A percentile compares a stretch with the other conserved stretches of the same genome.
Conservation (phyloP, 30 jellyfish, hydroid and myxozoan genomes). For the Aurelia coerulea region DNA sequence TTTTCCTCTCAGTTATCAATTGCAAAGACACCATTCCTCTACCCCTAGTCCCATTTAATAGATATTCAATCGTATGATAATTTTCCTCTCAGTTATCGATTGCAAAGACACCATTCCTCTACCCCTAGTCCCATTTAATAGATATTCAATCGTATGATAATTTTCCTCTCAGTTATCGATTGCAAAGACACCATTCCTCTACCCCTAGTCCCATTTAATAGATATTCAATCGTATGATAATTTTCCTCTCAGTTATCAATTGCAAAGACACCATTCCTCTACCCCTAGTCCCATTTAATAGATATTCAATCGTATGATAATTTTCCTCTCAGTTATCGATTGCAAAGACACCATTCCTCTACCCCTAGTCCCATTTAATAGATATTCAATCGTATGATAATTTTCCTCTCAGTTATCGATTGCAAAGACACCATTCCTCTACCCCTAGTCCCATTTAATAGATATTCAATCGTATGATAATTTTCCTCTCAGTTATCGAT, state of each 20-base stretch:
- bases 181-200: not conserved
- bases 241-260: constrained; percentile 52
- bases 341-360: constrained; percentile 2
- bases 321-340: constrained; percentile 31
- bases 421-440: not conserved
- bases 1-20: constrained; percentile 52
- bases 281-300: too few relatives aligned
- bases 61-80: not conserved
- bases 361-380: too few relatives aligned
- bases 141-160: not conserved
- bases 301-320: not conserved
- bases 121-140: too few relatives aligned
- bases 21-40: not conserved
- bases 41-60: too few relatives aligned
- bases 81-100: constrained; percentile 31
- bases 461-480: not conserved
- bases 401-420: constrained; percentile 51
- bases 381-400: not conserved
- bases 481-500: constrained; percentile 51
- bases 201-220: too few relatives aligned
- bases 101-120: constrained; percentile 2
- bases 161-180: constrained; percentile 51
- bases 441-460: too few relatives aligned
- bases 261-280: not conserved
- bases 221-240: not conserved